Percentiles rank a stretch among this genome's conserved stretches.
These are phyloP conservation scores for Prorops nasuta DNA, from an alignment of 1,140 invertebrate genomes.

Conservation along the genomic window DNA sequence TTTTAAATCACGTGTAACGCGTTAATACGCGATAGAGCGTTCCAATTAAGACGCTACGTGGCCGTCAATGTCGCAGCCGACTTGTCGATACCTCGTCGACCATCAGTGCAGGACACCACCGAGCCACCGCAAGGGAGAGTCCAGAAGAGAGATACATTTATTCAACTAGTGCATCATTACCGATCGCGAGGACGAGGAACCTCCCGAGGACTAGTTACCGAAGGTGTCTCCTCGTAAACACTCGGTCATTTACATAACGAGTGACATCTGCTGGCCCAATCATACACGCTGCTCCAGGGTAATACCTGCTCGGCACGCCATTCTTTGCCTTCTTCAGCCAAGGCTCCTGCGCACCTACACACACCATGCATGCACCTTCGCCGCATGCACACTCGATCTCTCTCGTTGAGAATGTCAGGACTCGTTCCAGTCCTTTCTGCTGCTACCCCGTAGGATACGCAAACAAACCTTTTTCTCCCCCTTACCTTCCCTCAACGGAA, in stretches of 20 bases:
- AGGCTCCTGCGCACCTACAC: too few relatives aligned
- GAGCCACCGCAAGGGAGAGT: slow-evolving; percentile 5
- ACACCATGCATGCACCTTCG: too few relatives aligned
- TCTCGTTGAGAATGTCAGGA: too few relatives aligned
- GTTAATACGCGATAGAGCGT: neutral
- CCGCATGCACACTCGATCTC: too few relatives aligned
- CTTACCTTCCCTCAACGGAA: too few relatives aligned
- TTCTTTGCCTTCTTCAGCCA: neutral
- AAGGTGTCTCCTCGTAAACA: slow-evolving; percentile 51
- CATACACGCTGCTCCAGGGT: slow-evolving; percentile 34
- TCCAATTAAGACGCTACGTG: neutral
- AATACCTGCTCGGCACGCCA: slow-evolving; percentile 15
- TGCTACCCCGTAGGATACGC: too few relatives aligned
- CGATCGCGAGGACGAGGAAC: slow-evolving; percentile 28
- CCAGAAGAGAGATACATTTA: slow-evolving; percentile 30
- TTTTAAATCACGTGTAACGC: neutral
- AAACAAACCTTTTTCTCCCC: too few relatives aligned
- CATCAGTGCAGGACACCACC: neutral
- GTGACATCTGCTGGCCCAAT: slow-evolving; percentile 51
- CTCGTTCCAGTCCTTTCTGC: too few relatives aligned
- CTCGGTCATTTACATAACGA: slow-evolving; percentile 51
- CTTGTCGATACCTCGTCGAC: too few relatives aligned
- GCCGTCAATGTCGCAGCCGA: too few relatives aligned
- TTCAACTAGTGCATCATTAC: slow-evolving; percentile 39
- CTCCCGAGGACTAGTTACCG: slow-evolving; percentile 37